Conservation (phyloP, 1,140 invertebrate genomes). For the Saccostrea glomerata region DNA sequence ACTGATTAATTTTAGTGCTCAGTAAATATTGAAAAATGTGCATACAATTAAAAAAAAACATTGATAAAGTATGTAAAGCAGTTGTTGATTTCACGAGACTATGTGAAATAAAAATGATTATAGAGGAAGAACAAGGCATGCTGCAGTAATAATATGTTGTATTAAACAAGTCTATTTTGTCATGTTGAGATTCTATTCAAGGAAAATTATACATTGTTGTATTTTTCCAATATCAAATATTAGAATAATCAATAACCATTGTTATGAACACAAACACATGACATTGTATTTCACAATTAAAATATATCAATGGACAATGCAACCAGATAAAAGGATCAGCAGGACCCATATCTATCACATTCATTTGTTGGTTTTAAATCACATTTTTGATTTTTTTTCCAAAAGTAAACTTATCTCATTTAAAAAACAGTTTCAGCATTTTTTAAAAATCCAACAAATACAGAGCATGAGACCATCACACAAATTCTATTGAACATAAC, state of each 20-base stretch:
- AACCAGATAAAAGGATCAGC: neutral
- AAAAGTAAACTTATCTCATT: too few species aligned
- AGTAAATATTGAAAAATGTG: too few species aligned
- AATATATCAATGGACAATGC: neutral
- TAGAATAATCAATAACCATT: neutral
- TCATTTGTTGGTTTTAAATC: neutral
- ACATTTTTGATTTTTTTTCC: too few species aligned
- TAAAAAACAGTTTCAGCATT: too few species aligned
- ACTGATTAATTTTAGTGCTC: too few species aligned
- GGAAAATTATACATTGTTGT: neutral
- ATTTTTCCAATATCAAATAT: neutral
- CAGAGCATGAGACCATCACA: too few species aligned
- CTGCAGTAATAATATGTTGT: too few species aligned
- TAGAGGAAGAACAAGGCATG: too few species aligned
- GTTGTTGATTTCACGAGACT: too few species aligned
- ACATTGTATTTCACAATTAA: neutral
- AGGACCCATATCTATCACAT: neutral
- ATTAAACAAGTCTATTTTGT: neutral
- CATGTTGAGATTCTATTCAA: neutral
- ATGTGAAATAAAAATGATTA: too few species aligned
- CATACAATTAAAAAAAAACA: neutral
- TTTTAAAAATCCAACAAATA: too few species aligned
- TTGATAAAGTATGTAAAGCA: neutral
- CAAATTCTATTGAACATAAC: neutral
- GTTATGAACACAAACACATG: neutral